phyloP scores from a whole-genome alignment of 2,888 invertebrate genomes.

The Alentia gelatinosa region DNA sequence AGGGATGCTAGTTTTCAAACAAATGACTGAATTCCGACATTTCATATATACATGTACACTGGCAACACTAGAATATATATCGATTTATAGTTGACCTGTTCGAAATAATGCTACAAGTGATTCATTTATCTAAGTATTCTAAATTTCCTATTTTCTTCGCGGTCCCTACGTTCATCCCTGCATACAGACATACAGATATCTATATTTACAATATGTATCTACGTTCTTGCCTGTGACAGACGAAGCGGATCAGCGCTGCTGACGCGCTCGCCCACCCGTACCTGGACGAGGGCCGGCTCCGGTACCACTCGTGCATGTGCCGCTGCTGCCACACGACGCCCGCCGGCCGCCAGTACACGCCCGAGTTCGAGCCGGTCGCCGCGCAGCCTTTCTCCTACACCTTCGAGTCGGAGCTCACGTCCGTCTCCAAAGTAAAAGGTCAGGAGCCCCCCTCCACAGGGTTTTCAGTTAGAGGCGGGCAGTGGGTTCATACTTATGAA shows the following conservation, averaged over 20 bases:
- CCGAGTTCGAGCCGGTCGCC: constrained; percentile 94
- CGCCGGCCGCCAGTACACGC: constrained; percentile 87
- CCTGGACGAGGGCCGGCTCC: constrained; percentile 96
- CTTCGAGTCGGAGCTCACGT: constrained; percentile 66
- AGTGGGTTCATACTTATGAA: too few species aligned
- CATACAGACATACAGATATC: not conserved
- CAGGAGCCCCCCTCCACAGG: too few species aligned
- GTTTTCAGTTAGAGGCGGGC: too few species aligned
- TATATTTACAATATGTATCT: too few species aligned
- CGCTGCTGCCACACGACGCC: constrained; percentile 94
- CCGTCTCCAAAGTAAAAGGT: constrained; percentile 89
- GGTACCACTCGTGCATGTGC: constrained; percentile 99
- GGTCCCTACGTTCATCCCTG: not conserved
- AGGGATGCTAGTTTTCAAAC: too few species aligned
- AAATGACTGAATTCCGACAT: too few species aligned
- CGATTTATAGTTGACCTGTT: too few species aligned
- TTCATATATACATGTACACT: too few species aligned
- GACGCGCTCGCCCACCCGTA: constrained; percentile 98
- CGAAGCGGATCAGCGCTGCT: constrained; percentile 95
- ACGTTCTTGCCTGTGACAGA: constrained; percentile 83
- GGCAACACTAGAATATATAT: too few species aligned
- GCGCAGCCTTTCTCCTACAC: constrained; percentile 88
- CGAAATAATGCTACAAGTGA: too few species aligned
- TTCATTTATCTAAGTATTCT: too few species aligned
- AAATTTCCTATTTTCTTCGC: not conserved